phyloP scores from a whole-genome alignment of 2,797 vertebrate genomes.

The Enteromius thamalakanensis region DNA sequence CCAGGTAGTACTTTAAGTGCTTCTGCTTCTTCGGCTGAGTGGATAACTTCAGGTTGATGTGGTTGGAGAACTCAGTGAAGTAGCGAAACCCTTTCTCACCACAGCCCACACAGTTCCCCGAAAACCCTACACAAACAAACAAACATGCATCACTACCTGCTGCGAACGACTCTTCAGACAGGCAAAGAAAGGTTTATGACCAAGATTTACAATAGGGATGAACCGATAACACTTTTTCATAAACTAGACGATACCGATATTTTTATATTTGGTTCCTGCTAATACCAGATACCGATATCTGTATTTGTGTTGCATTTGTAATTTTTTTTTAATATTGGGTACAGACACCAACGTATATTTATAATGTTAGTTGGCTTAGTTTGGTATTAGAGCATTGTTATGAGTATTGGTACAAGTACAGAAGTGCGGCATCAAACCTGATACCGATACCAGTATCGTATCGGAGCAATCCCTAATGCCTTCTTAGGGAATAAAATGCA shows the following conservation, averaged over 20 bases:
- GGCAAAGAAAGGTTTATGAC: not conserved
- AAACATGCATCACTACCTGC: conserved; percentile 26
- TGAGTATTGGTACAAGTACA: not conserved
- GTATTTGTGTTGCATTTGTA: not conserved
- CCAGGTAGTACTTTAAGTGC: conserved; percentile 99
- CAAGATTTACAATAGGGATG: not conserved
- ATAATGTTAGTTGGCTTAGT: not conserved
- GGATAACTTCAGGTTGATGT: conserved; percentile 98
- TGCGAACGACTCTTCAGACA: not conserved
- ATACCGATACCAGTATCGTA: not conserved
- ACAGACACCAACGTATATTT: not conserved
- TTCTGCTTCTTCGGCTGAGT: conserved; percentile 99
- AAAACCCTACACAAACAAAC: conserved; percentile 84
- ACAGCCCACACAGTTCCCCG: conserved; percentile 97
- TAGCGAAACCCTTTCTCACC: conserved; percentile 98
- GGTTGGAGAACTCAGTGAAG: conserved; percentile 99
- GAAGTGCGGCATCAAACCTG: not conserved
- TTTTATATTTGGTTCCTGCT: not conserved
- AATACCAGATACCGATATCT: not conserved
- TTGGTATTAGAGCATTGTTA: not conserved
- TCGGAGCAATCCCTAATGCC: not conserved
- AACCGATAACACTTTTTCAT: not conserved
- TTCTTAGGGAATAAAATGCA: not conserved
- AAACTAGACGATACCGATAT: not conserved
- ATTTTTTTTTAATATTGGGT: not conserved